Base-by-base conservation (phyloP, 2,113 vertebrate genomes). In the Indicator maculatus region DNA sequence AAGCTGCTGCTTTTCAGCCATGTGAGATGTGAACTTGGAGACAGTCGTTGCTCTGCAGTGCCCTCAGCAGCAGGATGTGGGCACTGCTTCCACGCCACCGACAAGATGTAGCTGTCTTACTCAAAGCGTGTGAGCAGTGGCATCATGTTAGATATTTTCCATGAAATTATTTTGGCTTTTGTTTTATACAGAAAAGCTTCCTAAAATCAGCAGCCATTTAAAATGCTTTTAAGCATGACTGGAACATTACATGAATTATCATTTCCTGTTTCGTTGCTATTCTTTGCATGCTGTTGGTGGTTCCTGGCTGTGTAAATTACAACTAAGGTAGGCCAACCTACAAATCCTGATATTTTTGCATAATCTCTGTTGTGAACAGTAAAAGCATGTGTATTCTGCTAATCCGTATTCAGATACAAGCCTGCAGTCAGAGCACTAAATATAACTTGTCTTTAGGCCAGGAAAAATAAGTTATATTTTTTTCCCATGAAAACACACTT, bases 301-400 rank as follows among this genome's bases (percentile, higher is more conserved):
- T 94, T 95, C 89, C 73, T 72, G 55, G 86, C 73, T 97, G 91
- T 89, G 83, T 91, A 93, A 97, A 93, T 93, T 94, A 96, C 81
- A 96, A 81, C 65, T 67, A 70, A 8, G 27, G 84, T 86, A 88
- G 93, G 83, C 84, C 75, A 79, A 90, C 74, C 81, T 88, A 75
- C 76, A 96, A 94, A 88, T 81, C 77, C 90, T 88, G 81, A 50
- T 86, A 90, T 93, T 92, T 91, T 66, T 80, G 23, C 33, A 73
- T 90, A 96, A 95, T 96, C 94, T 95, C 84, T 91, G 88, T 81
- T 83, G 66, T 90, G 93, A 94, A 55, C 64, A 86, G 85, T 80
- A 92, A 86, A 88, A 93, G 81, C 78, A 83, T 92, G 77, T 85
- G 85, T 79, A 74, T 86, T 89, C 88, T 90, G 38, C 61, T 93